Base-by-base conservation (phyloP, 2,797 vertebrate genomes). In the Champsocephalus esox region DNA sequence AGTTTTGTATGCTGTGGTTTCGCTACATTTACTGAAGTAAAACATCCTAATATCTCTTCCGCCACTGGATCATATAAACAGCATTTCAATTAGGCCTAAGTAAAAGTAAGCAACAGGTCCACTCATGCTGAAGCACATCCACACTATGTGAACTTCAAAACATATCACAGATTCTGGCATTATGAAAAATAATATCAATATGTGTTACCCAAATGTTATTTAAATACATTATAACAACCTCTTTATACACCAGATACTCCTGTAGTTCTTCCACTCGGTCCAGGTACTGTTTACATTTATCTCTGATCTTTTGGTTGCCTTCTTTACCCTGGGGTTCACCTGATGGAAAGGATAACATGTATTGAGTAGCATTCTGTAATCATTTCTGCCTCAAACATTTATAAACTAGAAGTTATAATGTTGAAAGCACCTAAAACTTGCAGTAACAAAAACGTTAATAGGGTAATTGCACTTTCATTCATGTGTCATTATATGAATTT, bases 291-390 rank as follows among this genome's bases (percentile, higher is more conserved):
- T 94, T 94, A 86, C 95, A 96, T 82, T 81, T 93, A 41, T 96
- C 94, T 88, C 95, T 88, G 86, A 96, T 95, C 91, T 93, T 95
- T 92, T 96, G 95, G 89, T 96, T 96, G 44, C 95, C 95, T n/a
- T 94, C 94, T 89, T 96, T 96, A 80, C 95, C 95, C 75, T 96
- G 95, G n/a, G 95, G 94, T 81, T 96, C 95, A 85, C 95, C 95
- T 96, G 66, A 84, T 75, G 62, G 43, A 66, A 82, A 60, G 12
- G 34, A 87, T 5, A 55, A 28, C n/a, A 77, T 75, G 54, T 1
- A 67, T 54, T 78, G 66, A 66, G 52, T 24, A 19, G 1, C 3
- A 67, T 56, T 56, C 3, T 62, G n/a, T 17, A 32, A 12, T 41
- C 1, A 51, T 21, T 58, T 34, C 73, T 65, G 9, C 55, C 4